Evolutionary conservation across 2,797 vertebrate species (phyloP).

Genomic region (Smutsia gigantea): DNA sequence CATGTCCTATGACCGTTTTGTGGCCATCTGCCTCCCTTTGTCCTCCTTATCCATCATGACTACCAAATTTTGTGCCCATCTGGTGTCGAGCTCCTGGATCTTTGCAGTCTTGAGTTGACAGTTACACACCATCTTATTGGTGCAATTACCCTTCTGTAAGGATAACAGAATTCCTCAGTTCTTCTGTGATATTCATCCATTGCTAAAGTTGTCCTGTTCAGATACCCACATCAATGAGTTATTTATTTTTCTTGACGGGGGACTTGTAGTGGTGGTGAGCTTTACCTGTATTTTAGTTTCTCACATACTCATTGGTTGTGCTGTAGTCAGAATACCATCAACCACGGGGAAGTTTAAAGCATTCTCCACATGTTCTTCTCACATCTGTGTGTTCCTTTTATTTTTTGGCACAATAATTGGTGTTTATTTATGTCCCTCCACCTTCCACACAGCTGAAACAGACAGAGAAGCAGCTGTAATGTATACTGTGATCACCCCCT

Average conservation of each 20-base stretch:
- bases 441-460: background rate
- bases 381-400: background rate
- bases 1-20: background rate
- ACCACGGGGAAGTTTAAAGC: background rate
- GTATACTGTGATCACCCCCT: too few species aligned
- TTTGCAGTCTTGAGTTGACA: slow-evolving; percentile 34
- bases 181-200: slow-evolving; percentile 65
- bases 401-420: background rate
- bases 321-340: slow-evolving; percentile 12
- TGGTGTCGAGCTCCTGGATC: background rate
- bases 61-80: background rate
- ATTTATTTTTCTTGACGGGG: background rate
- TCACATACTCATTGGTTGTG: background rate
- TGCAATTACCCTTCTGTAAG: slow-evolving; percentile 62
- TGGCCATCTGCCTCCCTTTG: slow-evolving; percentile 23
- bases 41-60: background rate
- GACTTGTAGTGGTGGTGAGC: background rate
- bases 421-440: background rate
- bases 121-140: slow-evolving; percentile 38
- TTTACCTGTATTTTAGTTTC: slow-evolving; percentile 20
- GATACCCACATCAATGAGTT: slow-evolving; percentile 48
- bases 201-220: slow-evolving; percentile 61
- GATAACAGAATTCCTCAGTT: slow-evolving; percentile 62
- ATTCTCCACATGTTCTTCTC: slow-evolving; percentile 21
- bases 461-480: background rate